Evolutionary conservation across 2,113 vertebrate species (phyloP), one percentile per base, ranked within the genome.

Genomic region (Osmerus mordax): DNA sequence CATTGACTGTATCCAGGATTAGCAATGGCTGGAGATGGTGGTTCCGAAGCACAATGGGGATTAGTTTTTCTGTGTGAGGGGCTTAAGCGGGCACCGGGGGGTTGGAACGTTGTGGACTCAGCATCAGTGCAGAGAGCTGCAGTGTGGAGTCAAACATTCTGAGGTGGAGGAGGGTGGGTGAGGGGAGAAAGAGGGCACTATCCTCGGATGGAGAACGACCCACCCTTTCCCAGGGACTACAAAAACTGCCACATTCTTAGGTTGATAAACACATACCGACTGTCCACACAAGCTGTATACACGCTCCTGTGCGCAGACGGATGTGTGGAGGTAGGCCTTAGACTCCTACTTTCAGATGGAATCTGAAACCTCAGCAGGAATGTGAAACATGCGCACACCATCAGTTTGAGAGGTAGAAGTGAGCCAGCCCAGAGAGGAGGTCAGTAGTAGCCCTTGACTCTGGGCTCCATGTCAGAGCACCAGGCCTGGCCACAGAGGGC

Each of bases 401-500:
- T 56, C 3, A 11, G 16, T 56, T 1, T 11, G 8, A 11, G 41
- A 1, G 41, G 41, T 47, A 47, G 41, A 47, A 47, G 41, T 1
- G 6, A 47, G 41, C 41, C 41, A 47, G 41, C 41, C 32, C 32
- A 36, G 32, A 36, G 32, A 28, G 32, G 32, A 36, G 32, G 32
- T 36, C 41, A 47, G 41, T 47, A 11, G 41, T 11, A 47, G 55
- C 55, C 11, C 16, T 18, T 56, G 55, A 18, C 55, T 56, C n/a
- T 56, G 55, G 55, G 55, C 41, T 47, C 41, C 41, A 2, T 47
- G 41, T 47, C 41, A 47, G 41, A 11, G 8, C 7, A 4, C 28
- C 11, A 4, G 28, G 78, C 16, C 36, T n/a, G 13, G 64, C 74
- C 72, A 81, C 23, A 3, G 13, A 61, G n/a, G n/a, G n/a, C n/a